Percentiles rank a stretch among this genome's conserved stretches.
phyloP scores from a whole-genome alignment of 2,888 invertebrate species.

The Fissipunctia ypsillon region DNA sequence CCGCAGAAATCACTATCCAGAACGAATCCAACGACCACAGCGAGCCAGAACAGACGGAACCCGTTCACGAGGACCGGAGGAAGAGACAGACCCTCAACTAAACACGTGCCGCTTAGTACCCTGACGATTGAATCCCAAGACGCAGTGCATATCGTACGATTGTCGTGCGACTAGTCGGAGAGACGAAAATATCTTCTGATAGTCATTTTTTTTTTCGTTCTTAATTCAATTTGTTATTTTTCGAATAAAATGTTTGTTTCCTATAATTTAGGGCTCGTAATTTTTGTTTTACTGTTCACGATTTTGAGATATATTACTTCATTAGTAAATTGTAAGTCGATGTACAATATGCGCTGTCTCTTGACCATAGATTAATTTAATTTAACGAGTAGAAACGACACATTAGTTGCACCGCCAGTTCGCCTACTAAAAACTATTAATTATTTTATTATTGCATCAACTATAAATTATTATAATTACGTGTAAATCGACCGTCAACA shows the following conservation, averaged over 20 bases:
- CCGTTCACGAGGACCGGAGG: conserved; percentile 74
- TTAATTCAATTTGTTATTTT: neutral
- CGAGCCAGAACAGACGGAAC: conserved; percentile 80
- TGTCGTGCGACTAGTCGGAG: conserved; percentile 21
- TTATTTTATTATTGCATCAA: conserved; percentile 40
- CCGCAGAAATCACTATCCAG: conserved; percentile 74
- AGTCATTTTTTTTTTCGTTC: conserved; percentile 3
- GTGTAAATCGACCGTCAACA: conserved; percentile 62
- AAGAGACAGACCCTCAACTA: conserved; percentile 73
- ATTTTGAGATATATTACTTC: too few species aligned
- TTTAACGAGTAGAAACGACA: conserved; percentile 36
- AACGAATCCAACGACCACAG: conserved; percentile 74
- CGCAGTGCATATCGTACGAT: conserved; percentile 47
- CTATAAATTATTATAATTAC: conserved; percentile 46
- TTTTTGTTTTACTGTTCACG: neutral
- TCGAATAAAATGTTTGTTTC: neutral
- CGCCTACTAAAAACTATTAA: conserved; percentile 19
- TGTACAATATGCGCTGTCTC: conserved; percentile 44
- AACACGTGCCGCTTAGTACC: conserved; percentile 26
- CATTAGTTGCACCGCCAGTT: conserved; percentile 29
- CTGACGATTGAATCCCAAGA: conserved; percentile 37
- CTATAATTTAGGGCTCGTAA: conserved; percentile 17
- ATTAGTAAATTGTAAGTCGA: too few species aligned
- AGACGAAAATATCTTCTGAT: neutral
- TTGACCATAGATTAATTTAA: conserved; percentile 49